phyloP scores from a whole-genome alignment of 2,797 vertebrate species.

The Hoplostethus mediterraneus region DNA sequence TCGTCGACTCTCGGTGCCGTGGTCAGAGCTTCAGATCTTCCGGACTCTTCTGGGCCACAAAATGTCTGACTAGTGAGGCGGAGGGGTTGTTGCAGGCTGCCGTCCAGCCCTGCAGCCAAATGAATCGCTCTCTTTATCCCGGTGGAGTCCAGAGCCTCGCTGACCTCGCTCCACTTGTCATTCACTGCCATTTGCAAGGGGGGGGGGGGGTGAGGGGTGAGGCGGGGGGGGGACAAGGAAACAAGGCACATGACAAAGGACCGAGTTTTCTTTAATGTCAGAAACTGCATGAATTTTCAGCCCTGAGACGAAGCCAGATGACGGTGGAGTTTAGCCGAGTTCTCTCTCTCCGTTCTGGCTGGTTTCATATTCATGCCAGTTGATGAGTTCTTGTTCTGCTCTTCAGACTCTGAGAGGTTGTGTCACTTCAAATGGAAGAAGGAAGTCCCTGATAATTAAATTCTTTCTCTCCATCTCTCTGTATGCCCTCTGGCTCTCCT shows the following conservation, averaged over 20 bases:
- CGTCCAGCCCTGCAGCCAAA: constrained; percentile 29
- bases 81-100: constrained; percentile 16
- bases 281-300: constrained; percentile 67
- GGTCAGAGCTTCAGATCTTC: constrained; percentile 10
- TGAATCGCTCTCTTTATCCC: constrained; percentile 64
- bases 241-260: constrained; percentile 64
- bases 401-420: neutral
- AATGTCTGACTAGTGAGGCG: constrained; percentile 17
- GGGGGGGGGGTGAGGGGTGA: constrained; percentile 23
- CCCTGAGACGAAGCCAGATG: neutral
- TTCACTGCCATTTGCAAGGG: constrained; percentile 47
- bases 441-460: constrained; percentile 7
- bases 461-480: neutral
- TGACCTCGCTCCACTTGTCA: constrained; percentile 55
- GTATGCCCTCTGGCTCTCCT: neutral
- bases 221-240: neutral
- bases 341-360: neutral
- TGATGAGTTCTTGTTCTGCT: neutral
- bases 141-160: constrained; percentile 26
- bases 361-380: constrained; percentile 51
- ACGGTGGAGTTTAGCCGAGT: neutral
- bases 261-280: constrained; percentile 72
- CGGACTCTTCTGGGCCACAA: constrained; percentile 41
- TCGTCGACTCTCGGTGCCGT: neutral
- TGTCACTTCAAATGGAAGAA: neutral